Percentiles rank a stretch among this genome's conserved stretches.
phyloP scores from a whole-genome alignment of 1,140 invertebrate genomes.

The Euwallacea fornicatus region DNA sequence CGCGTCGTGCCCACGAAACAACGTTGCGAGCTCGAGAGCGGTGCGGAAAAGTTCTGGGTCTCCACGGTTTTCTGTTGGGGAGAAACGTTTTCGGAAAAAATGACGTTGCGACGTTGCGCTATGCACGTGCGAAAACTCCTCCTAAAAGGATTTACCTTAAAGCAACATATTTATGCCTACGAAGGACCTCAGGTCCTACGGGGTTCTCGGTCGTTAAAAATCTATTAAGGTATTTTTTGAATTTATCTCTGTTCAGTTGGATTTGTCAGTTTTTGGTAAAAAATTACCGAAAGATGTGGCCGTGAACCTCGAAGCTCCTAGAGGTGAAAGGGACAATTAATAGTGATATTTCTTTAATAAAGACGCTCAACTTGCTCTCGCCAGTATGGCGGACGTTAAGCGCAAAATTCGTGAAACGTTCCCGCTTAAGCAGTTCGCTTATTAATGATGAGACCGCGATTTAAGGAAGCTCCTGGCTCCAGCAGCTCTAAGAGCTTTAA shows the following conservation, averaged over 20 bases:
- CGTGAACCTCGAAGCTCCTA: background rate
- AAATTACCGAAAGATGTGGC: slow-evolving; percentile 10
- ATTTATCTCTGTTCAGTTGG: slow-evolving; percentile 25
- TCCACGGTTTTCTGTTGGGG: too few species aligned
- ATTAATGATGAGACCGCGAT: background rate
- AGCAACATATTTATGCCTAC: slow-evolving; percentile 20
- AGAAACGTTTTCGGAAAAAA: too few species aligned
- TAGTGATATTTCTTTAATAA: background rate
- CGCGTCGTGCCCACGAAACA: too few species aligned
- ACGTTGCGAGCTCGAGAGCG: too few species aligned
- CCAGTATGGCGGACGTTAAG: background rate
- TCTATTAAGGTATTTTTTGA: slow-evolving; percentile 30
- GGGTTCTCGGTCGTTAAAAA: slow-evolving; percentile 26
- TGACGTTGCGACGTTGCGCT: too few species aligned
- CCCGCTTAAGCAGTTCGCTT: background rate
- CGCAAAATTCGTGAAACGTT: background rate
- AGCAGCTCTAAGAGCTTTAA: background rate
- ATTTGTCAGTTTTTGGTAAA: slow-evolving; percentile 27
- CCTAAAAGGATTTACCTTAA: slow-evolving; percentile 6
- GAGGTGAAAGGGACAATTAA: background rate
- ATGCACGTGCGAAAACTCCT: too few species aligned
- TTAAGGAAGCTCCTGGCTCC: background rate
- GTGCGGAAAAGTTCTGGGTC: too few species aligned
- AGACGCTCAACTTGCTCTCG: background rate
- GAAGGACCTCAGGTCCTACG: slow-evolving; percentile 12